Percentiles rank a stretch among this genome's conserved stretches.
phyloP scores from a whole-genome alignment of 2,888 invertebrate species.

The Platycheirus albimanus region DNA sequence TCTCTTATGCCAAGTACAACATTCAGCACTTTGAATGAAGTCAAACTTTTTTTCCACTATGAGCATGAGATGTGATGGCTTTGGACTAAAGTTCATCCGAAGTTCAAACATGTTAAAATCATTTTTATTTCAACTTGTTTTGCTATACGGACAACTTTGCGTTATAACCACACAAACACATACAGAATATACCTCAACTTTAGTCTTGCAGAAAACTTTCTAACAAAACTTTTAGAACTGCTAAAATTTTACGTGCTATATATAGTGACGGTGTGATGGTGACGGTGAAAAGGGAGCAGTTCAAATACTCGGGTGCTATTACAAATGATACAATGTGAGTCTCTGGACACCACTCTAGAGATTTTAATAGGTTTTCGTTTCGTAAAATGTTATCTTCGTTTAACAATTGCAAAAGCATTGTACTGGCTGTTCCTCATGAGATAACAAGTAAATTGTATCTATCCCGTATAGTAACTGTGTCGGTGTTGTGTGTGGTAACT shows the following conservation, averaged over 20 bases:
- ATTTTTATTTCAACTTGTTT: slow-evolving; percentile 65
- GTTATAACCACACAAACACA: slow-evolving; percentile 18
- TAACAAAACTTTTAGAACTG: slow-evolving; percentile 32
- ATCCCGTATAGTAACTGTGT: slow-evolving; percentile 34
- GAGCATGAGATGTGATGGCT: neutral
- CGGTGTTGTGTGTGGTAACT: no score
- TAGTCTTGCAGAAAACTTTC: slow-evolving; percentile 23
- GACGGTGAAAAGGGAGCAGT: slow-evolving; percentile 27
- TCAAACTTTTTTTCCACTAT: slow-evolving; percentile 39
- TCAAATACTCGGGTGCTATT: slow-evolving; percentile 45
- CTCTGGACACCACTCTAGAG: slow-evolving; percentile 70
- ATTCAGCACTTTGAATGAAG: slow-evolving; percentile 42
- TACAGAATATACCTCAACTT: slow-evolving; percentile 24
- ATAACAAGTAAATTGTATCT: slow-evolving; percentile 71
- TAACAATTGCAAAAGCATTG: slow-evolving; percentile 68
- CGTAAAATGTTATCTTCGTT: slow-evolving; percentile 70
- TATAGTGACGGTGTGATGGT: no score
- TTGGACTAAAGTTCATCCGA: slow-evolving; percentile 59
- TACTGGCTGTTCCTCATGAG: slow-evolving; percentile 71
- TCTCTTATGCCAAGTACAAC: slow-evolving; percentile 30
- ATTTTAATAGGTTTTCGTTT: slow-evolving; percentile 74
- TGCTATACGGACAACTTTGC: slow-evolving; percentile 50
- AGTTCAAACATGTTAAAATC: slow-evolving; percentile 72
- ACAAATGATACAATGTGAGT: slow-evolving; percentile 74
- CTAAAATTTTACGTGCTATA: slow-evolving; percentile 48